A percentile compares a stretch with the other conserved stretches of the same genome.
Evolutionary conservation across 2,113 vertebrate genomes (phyloP).

Genomic region (Stegostoma tigrinum): DNA sequence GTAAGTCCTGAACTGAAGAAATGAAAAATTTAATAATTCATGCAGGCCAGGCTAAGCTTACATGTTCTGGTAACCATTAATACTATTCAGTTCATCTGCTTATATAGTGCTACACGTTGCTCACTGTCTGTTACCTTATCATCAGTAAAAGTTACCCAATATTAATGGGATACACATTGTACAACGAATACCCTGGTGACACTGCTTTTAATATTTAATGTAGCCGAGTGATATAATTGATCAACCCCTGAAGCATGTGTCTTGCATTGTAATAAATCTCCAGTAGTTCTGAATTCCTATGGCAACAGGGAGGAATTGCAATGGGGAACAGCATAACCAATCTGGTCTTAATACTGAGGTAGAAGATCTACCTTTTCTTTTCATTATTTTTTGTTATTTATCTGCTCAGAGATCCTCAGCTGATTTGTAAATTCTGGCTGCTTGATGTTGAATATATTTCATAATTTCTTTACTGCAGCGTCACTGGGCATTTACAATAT

Average conservation of each 20-base stretch:
- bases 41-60: neutral
- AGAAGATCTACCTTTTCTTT: neutral
- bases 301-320: neutral
- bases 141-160: neutral
- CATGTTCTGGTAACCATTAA: neutral
- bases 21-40: neutral
- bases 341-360: neutral
- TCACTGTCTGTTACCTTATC: neutral
- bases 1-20: neutral
- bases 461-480: neutral
- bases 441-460: neutral
- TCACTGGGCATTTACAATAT: neutral
- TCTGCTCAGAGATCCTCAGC: neutral
- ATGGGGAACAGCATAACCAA: neutral
- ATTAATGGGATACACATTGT: neutral
- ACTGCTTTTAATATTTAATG: conserved; percentile 8
- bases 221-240: neutral
- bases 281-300: neutral
- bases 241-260: neutral
- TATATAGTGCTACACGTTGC: neutral
- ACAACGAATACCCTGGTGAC: neutral
- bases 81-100: neutral
- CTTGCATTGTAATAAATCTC: neutral
- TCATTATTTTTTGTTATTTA: neutral
- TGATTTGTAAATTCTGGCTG: neutral